A percentile compares a stretch with the other conserved stretches of the same genome.
Evolutionary conservation across 2,797 vertebrate species (phyloP).

Genomic region (Platalea minor): DNA sequence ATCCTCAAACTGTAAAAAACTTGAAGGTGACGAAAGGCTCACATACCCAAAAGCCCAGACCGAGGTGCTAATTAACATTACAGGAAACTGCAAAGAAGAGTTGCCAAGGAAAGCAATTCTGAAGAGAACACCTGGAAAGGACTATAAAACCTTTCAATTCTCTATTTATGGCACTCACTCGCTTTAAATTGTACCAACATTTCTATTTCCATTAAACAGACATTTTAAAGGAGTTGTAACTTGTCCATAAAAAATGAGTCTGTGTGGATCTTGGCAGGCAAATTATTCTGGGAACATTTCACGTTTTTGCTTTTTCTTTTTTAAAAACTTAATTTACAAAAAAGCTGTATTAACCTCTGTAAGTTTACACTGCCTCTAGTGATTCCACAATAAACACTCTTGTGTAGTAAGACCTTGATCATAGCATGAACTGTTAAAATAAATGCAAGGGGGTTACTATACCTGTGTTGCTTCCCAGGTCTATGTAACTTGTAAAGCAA

Average conservation of each 20-base stretch:
- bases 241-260: constrained; percentile 47
- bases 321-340: background rate
- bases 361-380: background rate
- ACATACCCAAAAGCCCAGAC: background rate
- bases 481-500: background rate
- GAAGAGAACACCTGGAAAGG: constrained; percentile 38
- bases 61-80: background rate
- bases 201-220: constrained; percentile 65
- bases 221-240: constrained; percentile 61
- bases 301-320: background rate
- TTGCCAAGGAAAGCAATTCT: constrained; percentile 38
- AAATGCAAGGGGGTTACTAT: background rate
- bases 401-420: background rate
- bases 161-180: background rate
- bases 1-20: background rate
- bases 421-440: background rate
- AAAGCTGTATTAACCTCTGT: background rate
- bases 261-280: constrained; percentile 58
- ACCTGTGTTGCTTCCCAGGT: background rate
- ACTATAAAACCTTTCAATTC: constrained; percentile 18
- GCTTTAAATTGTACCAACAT: constrained; percentile 22
- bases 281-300: constrained; percentile 52
- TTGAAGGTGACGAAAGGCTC: background rate
- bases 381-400: background rate
- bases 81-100: background rate